phyloP scores from a whole-genome alignment of 2,797 vertebrate genomes.

The Myotis daubentonii region DNA sequence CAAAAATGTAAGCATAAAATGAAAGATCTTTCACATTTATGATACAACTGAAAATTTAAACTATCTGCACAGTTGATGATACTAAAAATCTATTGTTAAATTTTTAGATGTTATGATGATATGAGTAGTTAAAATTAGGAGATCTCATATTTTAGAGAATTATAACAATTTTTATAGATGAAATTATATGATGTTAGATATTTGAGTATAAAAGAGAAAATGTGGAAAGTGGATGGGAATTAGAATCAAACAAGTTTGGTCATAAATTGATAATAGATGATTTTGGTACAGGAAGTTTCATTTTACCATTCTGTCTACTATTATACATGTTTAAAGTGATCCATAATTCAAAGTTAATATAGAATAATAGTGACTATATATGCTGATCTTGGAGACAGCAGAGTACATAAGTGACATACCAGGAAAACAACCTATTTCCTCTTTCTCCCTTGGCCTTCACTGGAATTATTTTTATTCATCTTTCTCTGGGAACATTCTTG shows the following conservation, averaged over 20 bases:
- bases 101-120: not conserved
- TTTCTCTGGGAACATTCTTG: not conserved
- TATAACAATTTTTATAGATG: not conserved
- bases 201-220: not conserved
- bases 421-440: not conserved
- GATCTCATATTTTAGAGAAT: not conserved
- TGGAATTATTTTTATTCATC: not conserved
- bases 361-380: not conserved
- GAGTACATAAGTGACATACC: not conserved
- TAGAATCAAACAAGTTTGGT: not conserved
- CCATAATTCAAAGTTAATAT: not conserved
- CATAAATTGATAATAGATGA: not conserved
- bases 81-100: not conserved
- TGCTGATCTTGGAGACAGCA: not conserved
- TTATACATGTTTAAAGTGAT: not conserved
- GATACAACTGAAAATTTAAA: not conserved
- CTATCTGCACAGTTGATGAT: not conserved
- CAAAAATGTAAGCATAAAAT: not conserved
- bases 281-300: not conserved
- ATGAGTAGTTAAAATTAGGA: not conserved
- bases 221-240: not conserved
- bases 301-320: not conserved
- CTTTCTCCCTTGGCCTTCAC: not conserved
- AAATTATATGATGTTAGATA: not conserved
- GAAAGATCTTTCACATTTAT: not conserved